A percentile compares a stretch with the other conserved stretches of the same genome.
phyloP scores from a whole-genome alignment of 2,797 vertebrate species.

The Sebastes itinus region DNA sequence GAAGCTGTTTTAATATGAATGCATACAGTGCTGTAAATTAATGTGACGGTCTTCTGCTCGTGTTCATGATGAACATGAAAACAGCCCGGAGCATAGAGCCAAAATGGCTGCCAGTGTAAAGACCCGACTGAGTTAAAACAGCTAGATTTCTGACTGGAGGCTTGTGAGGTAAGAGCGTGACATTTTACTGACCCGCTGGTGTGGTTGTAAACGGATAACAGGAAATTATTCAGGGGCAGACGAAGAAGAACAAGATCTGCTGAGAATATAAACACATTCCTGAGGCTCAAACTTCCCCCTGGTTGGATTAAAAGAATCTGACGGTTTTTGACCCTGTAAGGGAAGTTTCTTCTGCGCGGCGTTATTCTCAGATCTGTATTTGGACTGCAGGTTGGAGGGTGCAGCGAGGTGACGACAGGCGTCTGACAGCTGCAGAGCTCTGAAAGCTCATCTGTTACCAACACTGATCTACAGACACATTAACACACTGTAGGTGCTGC shows the following conservation, averaged over 20 bases:
- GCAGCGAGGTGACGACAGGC: slow-evolving; percentile 45
- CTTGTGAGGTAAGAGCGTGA: neutral
- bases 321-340: slow-evolving; percentile 6
- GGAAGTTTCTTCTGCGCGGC: neutral
- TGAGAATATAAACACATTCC: neutral
- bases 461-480: neutral
- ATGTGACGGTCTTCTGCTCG: neutral
- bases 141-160: neutral
- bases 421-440: slow-evolving; percentile 46
- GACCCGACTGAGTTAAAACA: neutral
- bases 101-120: neutral
- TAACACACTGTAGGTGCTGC: neutral
- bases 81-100: neutral
- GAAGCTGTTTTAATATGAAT: neutral
- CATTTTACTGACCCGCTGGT: neutral
- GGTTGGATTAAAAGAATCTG: neutral
- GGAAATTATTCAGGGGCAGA: neutral
- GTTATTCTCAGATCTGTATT: slow-evolving; percentile 11
- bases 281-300: neutral
- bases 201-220: neutral
- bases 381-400: neutral
- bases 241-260: neutral
- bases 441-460: neutral
- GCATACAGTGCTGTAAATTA: neutral
- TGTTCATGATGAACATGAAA: neutral